phyloP scores from a whole-genome alignment of 2,797 vertebrate genomes.

The Oreochromis grahami region DNA sequence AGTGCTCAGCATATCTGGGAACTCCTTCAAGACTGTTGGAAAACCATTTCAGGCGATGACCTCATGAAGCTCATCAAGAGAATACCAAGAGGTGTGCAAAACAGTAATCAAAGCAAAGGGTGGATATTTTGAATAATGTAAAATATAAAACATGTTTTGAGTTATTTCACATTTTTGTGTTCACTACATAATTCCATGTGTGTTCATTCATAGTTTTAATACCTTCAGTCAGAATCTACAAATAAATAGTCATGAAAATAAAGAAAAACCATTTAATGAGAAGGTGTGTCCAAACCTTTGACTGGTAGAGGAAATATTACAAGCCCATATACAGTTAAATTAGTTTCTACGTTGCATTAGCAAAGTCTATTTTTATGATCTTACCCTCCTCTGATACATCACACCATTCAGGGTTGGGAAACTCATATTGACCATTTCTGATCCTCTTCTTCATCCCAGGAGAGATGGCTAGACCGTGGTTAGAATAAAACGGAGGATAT shows the following conservation, averaged over 20 bases:
- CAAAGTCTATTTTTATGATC: not conserved
- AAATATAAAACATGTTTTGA: not conserved
- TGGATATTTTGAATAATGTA: not conserved
- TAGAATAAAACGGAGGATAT: conserved; percentile 97
- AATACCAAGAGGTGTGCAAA: not conserved
- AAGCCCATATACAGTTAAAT: not conserved
- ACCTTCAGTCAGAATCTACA: not conserved
- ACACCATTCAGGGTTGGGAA: conserved; percentile 95
- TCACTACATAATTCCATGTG: not conserved
- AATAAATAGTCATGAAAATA: not conserved
- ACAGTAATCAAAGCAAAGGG: not conserved
- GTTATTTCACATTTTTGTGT: not conserved
- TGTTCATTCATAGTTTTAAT: not conserved
- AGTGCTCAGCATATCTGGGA: not conserved
- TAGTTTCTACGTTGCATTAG: not conserved
- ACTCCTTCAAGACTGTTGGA: not conserved
- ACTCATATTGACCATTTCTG: conserved; percentile 95
- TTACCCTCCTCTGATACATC: conserved; percentile 97
- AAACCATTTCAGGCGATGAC: not conserved
- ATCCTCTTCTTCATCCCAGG: conserved; percentile 97
- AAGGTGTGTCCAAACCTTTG: not conserved
- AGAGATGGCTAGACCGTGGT: conserved; percentile 96
- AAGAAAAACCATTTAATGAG: not conserved
- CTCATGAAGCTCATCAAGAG: not conserved
- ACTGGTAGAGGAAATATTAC: not conserved